Evolutionary conservation across 2,888 invertebrate genomes (phyloP).

Genomic region (Anarsia innoxiella): DNA sequence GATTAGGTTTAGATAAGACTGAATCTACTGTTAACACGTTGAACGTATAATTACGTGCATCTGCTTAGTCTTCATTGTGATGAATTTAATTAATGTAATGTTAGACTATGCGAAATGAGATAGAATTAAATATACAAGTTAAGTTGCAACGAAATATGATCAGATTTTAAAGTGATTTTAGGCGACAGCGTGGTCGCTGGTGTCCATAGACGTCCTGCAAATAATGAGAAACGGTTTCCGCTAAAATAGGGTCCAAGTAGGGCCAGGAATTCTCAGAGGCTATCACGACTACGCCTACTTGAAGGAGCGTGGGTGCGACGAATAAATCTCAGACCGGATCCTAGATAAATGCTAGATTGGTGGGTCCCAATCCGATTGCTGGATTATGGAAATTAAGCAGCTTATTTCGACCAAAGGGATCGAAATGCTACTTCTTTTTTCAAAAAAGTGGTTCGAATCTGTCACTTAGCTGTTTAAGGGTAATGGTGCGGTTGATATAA

Average conservation of each 20-base stretch:
- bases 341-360: conserved; percentile 8
- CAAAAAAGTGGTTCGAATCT: too few relatives aligned
- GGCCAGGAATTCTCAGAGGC: conserved; percentile 23
- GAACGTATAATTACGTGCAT: too few relatives aligned
- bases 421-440: conserved; percentile 5
- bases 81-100: too few relatives aligned
- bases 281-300: conserved; percentile 29
- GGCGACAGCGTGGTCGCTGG: conserved; percentile 9
- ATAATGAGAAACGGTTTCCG: conserved; percentile 32
- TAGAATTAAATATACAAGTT: not conserved
- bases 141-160: not conserved
- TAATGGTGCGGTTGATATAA: too few relatives aligned
- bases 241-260: conserved; percentile 19
- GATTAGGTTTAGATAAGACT: too few relatives aligned
- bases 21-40: too few relatives aligned
- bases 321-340: conserved; percentile 18
- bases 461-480: too few relatives aligned
- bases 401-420: conserved; percentile 3
- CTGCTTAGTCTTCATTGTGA: too few relatives aligned
- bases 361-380: conserved; percentile 5
- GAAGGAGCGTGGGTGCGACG: conserved; percentile 23
- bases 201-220: conserved; percentile 24
- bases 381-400: conserved; percentile 10
- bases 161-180: too few relatives aligned
- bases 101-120: too few relatives aligned